These are phyloP conservation scores for Gopherus flavomarginatus DNA, from an alignment of 2,113 vertebrate species.

Conservation along the genomic window DNA sequence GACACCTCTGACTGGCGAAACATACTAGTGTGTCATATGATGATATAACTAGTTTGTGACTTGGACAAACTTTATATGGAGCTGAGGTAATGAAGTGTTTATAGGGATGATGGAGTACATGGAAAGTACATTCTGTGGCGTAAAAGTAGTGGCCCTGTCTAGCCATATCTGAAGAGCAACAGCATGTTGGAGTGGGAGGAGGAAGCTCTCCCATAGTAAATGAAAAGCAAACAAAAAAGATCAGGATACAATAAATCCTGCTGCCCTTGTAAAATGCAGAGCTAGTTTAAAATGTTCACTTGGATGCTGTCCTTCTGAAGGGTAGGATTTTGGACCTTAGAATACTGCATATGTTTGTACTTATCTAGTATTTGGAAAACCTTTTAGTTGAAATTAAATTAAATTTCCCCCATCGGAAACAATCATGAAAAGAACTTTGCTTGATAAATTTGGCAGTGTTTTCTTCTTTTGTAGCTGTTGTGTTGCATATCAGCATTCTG, in stretches of 20 bases:
- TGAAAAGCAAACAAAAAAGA: background rate
- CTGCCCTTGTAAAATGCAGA: background rate
- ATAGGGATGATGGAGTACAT: background rate
- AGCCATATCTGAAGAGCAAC: background rate
- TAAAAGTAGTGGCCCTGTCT: background rate
- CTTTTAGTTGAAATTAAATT: background rate
- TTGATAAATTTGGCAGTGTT: background rate
- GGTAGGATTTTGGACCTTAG: background rate
- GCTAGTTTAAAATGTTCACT: background rate
- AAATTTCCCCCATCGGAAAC: no score
- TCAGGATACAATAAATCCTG: background rate
- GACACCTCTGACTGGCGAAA: background rate
- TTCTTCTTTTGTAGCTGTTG: background rate
- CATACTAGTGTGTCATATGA: background rate
- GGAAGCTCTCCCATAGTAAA: background rate
- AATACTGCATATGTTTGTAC: background rate
- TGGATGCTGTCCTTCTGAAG: background rate
- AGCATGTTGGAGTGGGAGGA: background rate
- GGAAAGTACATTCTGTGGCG: background rate
- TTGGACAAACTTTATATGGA: background rate
- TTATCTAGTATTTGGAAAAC: background rate
- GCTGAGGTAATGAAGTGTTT: background rate
- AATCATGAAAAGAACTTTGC: background rate
- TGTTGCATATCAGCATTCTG: background rate
- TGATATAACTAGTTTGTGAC: background rate